These are phyloP conservation scores for Melanocharis versteri DNA, from an alignment of 2,113 vertebrate species.

Conservation along the genomic window DNA sequence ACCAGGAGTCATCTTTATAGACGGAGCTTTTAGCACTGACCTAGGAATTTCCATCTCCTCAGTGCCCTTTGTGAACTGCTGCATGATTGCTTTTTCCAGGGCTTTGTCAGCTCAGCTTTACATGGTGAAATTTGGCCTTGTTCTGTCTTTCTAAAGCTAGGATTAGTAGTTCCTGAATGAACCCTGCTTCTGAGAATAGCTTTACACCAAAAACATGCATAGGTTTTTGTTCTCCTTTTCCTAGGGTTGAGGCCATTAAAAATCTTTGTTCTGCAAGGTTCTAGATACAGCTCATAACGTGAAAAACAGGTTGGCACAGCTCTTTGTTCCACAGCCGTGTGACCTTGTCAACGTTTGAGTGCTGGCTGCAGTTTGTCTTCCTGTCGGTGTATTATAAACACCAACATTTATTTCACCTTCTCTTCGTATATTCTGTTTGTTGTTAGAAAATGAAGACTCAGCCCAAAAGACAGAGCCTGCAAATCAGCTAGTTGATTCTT, in stretches of 20 bases:
- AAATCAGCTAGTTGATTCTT: background rate
- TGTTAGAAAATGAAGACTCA: slow-evolving; percentile 69
- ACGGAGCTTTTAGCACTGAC: background rate
- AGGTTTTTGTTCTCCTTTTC: background rate
- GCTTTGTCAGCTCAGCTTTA: background rate
- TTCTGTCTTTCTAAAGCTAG: background rate
- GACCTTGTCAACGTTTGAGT: background rate
- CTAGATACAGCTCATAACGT: background rate
- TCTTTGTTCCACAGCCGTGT: background rate
- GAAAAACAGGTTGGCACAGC: background rate
- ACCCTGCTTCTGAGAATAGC: background rate
- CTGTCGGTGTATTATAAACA: background rate
- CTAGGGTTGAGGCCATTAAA: background rate
- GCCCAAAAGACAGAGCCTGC: slow-evolving; percentile 9
- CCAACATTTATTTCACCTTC: background rate
- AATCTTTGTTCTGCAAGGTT: background rate
- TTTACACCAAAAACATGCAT: background rate
- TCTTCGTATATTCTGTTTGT: background rate
- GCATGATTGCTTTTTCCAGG: background rate
- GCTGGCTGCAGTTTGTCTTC: background rate
- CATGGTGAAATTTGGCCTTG: background rate
- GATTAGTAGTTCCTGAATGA: background rate
- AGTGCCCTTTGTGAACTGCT: background rate
- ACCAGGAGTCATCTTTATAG: background rate
- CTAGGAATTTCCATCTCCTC: background rate